Conservation (phyloP, 2,113 vertebrate species). For the Laticauda colubrina region DNA sequence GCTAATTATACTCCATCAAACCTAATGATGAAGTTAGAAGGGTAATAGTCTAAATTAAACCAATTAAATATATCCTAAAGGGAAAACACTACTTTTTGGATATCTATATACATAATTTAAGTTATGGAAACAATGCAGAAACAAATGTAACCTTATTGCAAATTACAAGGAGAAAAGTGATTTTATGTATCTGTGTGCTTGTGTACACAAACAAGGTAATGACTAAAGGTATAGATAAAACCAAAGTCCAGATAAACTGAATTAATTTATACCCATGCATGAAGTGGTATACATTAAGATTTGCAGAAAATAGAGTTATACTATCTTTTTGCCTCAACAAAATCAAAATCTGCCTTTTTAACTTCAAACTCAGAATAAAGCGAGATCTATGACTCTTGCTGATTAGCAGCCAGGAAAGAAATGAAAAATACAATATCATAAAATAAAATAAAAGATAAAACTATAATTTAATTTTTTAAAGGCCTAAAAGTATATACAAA, state of each 20-base stretch:
- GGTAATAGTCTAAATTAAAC: slow-evolving; percentile 42
- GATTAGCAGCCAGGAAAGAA: not conserved
- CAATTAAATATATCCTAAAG: slow-evolving; percentile 60
- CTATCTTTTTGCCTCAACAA: not conserved
- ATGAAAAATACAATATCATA: not conserved
- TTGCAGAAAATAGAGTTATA: not conserved
- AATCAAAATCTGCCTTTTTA: not conserved
- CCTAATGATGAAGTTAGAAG: slow-evolving; percentile 52
- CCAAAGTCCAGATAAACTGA: not conserved
- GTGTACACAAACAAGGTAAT: not conserved
- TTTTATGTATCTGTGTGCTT: not conserved
- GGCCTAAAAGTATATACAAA: not conserved
- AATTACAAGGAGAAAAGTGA: not conserved
- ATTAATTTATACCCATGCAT: not conserved
- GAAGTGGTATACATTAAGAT: not conserved
- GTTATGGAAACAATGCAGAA: slow-evolving; percentile 4
- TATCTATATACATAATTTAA: slow-evolving; percentile 47
- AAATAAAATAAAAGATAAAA: not conserved
- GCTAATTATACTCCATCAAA: slow-evolving; percentile 39
- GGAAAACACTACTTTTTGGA: slow-evolving; percentile 29
- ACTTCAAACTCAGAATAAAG: not conserved
- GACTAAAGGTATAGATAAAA: not conserved
- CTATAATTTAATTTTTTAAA: not conserved
- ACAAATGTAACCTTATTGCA: slow-evolving; percentile 20
- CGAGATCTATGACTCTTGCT: not conserved